Evolutionary conservation across 1,140 invertebrate genomes (phyloP), one percentile per base, ranked within the genome.

Genomic region (Ceratina australensis): DNA sequence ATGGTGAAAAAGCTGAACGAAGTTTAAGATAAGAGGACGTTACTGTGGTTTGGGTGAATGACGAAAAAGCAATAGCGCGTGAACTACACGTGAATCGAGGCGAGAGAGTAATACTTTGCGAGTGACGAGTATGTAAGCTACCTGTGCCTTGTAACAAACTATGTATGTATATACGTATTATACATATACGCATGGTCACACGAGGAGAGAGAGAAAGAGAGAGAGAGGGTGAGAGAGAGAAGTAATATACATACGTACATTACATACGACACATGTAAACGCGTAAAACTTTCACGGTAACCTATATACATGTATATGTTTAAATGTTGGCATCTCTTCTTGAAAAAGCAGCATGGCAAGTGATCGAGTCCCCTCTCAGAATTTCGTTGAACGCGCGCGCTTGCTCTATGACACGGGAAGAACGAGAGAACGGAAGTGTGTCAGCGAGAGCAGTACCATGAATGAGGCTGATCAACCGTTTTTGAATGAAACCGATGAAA

Each of bases 131-230:
- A 79, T 85, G 83, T 85, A 85, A 85, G 90, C 91, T 92, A 92
- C 91, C 89, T 92, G 91, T 92, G 91, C 91, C 91, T 92, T 92
- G 91, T 92, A 92, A 92, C 89, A 90, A 90, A 90, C 88, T 89
- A 90, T 90, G 87, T 85, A 91, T 87, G 79, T 87, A 87, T 84
- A 86, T 76, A 79, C 83, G 82, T 87, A 88, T 88, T 83, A 85
- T 84, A 54, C 52, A 54, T 42, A 72, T 72, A 78, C 60, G 86
- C 86, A 86, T 84, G 84, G 86, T 86, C 79, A 87, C 79, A 88
- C 82, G 84, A 59, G 69, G 28, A 69, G 18, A n/a, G 24, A 15
- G 26, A 64, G 13, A 22, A n/a, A 15, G 26, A 64, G 13, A 22
- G 28, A 69, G 18, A n/a, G 24, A 15, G 26, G 56, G 13, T 22